These are phyloP conservation scores for Gnathochromis pfefferi DNA, from an alignment of 2,113 vertebrate species.

Conservation along the genomic window DNA sequence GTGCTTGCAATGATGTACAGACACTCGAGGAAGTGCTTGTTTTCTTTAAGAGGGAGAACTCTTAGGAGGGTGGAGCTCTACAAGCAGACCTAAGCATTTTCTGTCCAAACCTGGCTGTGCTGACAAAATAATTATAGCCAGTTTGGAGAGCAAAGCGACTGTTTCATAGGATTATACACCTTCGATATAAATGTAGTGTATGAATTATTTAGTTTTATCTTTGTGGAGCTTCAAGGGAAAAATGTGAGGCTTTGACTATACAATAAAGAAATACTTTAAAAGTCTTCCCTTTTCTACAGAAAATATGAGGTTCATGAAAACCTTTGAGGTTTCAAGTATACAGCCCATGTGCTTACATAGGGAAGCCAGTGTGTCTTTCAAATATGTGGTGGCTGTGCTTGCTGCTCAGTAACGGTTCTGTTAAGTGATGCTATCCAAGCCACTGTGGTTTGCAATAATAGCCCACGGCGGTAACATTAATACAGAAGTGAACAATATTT, in stretches of 20 bases:
- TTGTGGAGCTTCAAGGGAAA: neutral
- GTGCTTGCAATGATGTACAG: conserved; percentile 39
- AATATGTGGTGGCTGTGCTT: neutral
- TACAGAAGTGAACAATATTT: neutral
- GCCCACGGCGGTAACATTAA: neutral
- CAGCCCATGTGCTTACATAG: neutral
- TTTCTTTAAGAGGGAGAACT: neutral
- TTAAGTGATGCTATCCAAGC: neutral
- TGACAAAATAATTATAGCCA: conserved; percentile 39
- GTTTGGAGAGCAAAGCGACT: conserved; percentile 19
- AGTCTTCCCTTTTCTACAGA: neutral
- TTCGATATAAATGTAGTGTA: conserved; percentile 22
- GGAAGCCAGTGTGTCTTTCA: neutral
- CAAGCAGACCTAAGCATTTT: conserved; percentile 35
- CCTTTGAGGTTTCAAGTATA: neutral
- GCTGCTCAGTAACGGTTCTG: neutral
- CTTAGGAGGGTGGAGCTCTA: neutral
- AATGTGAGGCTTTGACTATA: neutral
- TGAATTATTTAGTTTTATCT: conserved; percentile 51
- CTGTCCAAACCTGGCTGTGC: conserved; percentile 14
- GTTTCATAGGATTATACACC: conserved; percentile 32
- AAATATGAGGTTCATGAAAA: neutral
- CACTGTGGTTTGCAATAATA: neutral
- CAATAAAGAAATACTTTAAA: neutral
- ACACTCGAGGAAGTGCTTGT: conserved; percentile 28